Evolutionary conservation across 2,888 invertebrate genomes (phyloP).

Genomic region (Nasonovia ribisnigri): DNA sequence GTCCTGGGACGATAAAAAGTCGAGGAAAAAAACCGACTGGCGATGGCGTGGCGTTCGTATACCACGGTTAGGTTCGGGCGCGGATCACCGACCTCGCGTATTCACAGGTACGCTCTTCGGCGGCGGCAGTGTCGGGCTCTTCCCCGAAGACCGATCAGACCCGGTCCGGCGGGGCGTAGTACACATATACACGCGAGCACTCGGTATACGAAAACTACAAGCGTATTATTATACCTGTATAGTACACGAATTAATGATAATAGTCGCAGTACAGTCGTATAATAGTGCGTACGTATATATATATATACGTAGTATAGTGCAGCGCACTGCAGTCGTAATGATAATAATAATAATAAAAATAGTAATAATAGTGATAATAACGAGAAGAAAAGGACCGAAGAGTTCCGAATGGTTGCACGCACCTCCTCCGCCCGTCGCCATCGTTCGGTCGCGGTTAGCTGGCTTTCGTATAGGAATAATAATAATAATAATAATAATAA

Average conservation of each 20-base stretch:
- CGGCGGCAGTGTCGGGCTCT: background rate
- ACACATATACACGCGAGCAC: background rate
- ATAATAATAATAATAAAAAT: background rate
- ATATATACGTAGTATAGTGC: background rate
- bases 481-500: background rate
- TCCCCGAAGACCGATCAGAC: background rate
- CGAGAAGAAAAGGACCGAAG: slow-evolving; percentile 11
- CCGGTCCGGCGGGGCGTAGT: background rate
- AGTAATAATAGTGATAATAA: slow-evolving; percentile 21
- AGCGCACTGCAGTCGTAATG: background rate
- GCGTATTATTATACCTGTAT: background rate
- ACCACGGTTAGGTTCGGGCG: background rate
- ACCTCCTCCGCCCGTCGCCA: background rate
- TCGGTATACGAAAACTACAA: background rate
- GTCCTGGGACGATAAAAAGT: background rate
- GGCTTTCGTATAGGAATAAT: background rate
- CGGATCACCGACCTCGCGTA: slow-evolving; percentile 49
- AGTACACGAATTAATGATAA: background rate
- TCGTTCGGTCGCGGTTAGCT: slow-evolving; percentile 2
- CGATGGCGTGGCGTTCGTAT: background rate
- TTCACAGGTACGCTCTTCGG: background rate
- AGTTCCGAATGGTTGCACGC: slow-evolving; percentile 55
- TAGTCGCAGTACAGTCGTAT: background rate
- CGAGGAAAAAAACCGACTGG: background rate
- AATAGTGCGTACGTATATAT: background rate